Evolutionary conservation across 2,888 invertebrate species (phyloP), one percentile per base, ranked within the genome.

Genomic region (Caenorhabditis wallacei): DNA sequence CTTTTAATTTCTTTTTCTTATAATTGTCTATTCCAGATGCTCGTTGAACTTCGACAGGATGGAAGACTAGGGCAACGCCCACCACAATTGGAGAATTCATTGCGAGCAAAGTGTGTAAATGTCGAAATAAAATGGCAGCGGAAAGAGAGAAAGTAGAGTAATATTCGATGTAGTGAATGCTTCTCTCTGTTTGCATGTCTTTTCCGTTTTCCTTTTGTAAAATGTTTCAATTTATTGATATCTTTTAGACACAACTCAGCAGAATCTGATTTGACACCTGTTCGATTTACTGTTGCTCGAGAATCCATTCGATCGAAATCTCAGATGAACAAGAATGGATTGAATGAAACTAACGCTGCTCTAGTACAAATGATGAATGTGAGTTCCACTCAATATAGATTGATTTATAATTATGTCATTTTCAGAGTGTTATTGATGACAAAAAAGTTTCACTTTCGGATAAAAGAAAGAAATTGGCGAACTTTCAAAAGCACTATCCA

Each of bases 341-440:
- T 82, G 24, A 48, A 24, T 5, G 72, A 72, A 20, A 82, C 82
- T 20, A 78, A 82, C 2, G 16, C 51, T 13, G 68, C 68, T 0
- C 35, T 82, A 10, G 82, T 82, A 0, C 46, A 68, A 22, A 72
- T 82, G 78, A 82, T 82, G 35, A 72, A 82, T 57, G 78, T 82
- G 26, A 46, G 46, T 51, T 66, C 51, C 7, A 24, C n/a, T n/a
- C n/a, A n/a, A n/a, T n/a, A n/a, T n/a, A n/a, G n/a, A n/a, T n/a
- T n/a, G n/a, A 43, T 26, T 8, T 13, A n/a, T 26, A 48, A 8
- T 13, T 48, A 43, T 43, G 7, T 43, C 8, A 2, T 35, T 72
- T 81, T 3, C 79, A 82, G 82, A 10, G 22, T 8, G 51, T 70
- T 4, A 16, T 83, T 11, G 74, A 83, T 30, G 54, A 83, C 46